A percentile compares a stretch with the other conserved stretches of the same genome.
Conservation (phyloP, 2,888 invertebrate species). For the Cotesia congregata region DNA sequence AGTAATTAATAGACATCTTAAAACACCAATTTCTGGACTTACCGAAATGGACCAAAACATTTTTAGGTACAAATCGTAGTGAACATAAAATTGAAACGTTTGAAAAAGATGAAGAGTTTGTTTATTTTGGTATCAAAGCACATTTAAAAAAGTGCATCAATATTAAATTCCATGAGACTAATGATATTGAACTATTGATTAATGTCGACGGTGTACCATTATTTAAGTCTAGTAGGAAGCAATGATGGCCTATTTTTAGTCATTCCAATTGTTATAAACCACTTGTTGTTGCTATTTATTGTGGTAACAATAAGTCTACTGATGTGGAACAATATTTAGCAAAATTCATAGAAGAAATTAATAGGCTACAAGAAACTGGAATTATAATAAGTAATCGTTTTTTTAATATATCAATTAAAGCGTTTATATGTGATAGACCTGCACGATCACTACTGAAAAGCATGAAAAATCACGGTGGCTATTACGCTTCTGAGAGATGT, state of each 20-base stretch:
- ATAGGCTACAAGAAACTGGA: conserved; percentile 28
- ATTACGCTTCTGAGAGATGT: conserved; percentile 39
- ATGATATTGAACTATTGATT: not conserved
- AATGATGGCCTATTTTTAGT: conserved; percentile 46
- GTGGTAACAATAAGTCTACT: conserved; percentile 32
- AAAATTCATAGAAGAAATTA: conserved; percentile 40
- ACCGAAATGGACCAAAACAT: not conserved
- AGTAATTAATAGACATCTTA: not conserved
- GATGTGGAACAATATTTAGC: not conserved
- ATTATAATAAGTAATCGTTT: conserved; percentile 21
- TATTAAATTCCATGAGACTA: not conserved
- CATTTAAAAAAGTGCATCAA: not conserved
- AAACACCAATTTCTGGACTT: not conserved
- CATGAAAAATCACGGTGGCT: conserved; percentile 40
- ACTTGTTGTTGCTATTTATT: conserved; percentile 45
- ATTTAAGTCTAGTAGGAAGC: conserved; percentile 24
- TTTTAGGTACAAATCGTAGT: not conserved
- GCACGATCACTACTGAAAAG: conserved; percentile 39
- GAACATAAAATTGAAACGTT: not conserved
- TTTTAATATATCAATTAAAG: conserved; percentile 32
- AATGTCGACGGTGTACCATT: conserved; percentile 43
- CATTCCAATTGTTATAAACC: conserved; percentile 11
- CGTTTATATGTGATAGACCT: conserved; percentile 42
- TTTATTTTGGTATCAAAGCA: not conserved
- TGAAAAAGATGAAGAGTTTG: not conserved